Evolutionary conservation across 2,113 vertebrate genomes (phyloP).

Genomic region (Eubucco bourcierii): DNA sequence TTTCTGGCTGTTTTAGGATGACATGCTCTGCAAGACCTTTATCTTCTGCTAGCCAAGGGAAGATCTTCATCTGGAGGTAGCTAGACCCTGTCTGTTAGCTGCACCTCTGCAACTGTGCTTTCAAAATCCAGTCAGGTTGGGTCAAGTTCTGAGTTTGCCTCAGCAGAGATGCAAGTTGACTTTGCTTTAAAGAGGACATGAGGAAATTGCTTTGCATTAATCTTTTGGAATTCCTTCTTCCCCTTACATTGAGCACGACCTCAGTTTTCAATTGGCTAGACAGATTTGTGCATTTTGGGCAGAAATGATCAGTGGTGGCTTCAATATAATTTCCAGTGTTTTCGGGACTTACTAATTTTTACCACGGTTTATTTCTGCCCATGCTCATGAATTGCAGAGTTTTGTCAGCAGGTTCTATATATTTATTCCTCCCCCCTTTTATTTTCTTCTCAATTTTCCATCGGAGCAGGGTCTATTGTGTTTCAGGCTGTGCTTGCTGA

Average conservation of each 20-base stretch:
- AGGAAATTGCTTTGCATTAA: constrained; percentile 6
- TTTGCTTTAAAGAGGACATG: not conserved
- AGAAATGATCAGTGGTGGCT: not conserved
- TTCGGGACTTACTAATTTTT: not conserved
- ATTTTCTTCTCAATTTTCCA: not conserved
- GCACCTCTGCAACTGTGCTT: not conserved
- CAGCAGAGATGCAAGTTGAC: not conserved
- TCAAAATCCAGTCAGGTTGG: not conserved
- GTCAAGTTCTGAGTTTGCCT: not conserved
- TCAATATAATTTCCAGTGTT: constrained; percentile 7
- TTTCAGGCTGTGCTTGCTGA: not conserved
- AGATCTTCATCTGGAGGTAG: not conserved
- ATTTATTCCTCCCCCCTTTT: too few relatives aligned
- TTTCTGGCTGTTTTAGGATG: not conserved
- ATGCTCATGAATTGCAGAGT: not conserved
- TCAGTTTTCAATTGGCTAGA: constrained; percentile 42
- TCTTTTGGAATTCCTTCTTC: not conserved
- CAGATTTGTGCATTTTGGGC: not conserved
- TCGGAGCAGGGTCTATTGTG: not conserved
- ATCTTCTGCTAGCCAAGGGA: not conserved
- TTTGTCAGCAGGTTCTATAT: not conserved
- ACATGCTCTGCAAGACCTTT: not conserved
- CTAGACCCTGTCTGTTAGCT: not conserved
- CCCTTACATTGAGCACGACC: not conserved
- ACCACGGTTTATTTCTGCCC: not conserved